Conservation (phyloP, 2,113 vertebrate genomes). For the Mesembrinibis cayennensis region DNA sequence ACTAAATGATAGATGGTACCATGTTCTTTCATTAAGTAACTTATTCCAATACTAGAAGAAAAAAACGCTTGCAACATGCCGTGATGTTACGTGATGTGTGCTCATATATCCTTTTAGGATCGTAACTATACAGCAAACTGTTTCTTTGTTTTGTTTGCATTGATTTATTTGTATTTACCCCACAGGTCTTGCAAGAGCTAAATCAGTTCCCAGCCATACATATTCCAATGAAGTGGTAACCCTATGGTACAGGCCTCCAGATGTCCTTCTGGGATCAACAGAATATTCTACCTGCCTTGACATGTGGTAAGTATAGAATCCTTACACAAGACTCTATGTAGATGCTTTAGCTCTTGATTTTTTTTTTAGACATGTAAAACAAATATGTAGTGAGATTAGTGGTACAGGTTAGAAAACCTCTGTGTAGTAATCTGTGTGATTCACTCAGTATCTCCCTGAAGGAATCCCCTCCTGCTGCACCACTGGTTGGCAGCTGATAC, state of each 20-base stretch:
- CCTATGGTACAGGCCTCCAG: constrained; percentile 95
- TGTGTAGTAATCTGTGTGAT: background rate
- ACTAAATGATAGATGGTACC: background rate
- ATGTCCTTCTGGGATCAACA: constrained; percentile 94
- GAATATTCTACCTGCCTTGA: constrained; percentile 98
- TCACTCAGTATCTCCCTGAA: background rate
- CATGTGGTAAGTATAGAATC: constrained; percentile 87
- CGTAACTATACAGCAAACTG: background rate
- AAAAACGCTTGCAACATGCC: background rate
- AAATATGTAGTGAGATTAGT: background rate
- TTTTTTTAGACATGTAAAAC: background rate
- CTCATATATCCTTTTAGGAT: background rate
- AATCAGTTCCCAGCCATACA: constrained; percentile 95
- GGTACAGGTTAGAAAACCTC: background rate
- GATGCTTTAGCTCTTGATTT: background rate
- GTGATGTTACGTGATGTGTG: background rate
- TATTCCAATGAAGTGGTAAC: constrained; percentile 99
- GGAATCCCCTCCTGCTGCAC: background rate
- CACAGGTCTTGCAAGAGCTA: constrained; percentile 92
- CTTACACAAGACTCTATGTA: background rate
- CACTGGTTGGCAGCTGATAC: background rate
- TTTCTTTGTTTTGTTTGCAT: background rate
- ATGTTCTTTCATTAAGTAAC: background rate
- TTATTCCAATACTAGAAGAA: background rate
- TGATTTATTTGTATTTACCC: constrained; percentile 19